Evolutionary conservation across 2,113 vertebrate species (phyloP).

Genomic region (Hemiscyllium ocellatum): DNA sequence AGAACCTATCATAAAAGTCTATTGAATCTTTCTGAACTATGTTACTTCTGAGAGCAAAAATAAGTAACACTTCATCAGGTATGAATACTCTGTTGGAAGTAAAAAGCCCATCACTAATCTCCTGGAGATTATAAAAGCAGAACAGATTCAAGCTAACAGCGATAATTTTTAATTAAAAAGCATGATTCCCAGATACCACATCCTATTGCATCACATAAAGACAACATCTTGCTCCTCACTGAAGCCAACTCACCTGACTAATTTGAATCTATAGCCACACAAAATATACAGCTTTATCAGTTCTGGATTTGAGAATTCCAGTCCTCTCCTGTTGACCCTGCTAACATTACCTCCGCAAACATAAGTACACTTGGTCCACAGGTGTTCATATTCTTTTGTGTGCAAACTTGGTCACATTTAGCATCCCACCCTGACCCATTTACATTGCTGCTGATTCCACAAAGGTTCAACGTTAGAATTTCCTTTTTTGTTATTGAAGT

Average conservation of each 20-base stretch:
- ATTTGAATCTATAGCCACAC: too few relatives aligned
- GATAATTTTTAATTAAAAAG: too few relatives aligned
- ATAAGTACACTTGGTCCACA: background rate
- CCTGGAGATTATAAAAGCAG: too few relatives aligned
- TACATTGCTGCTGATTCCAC: background rate
- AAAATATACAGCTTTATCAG: background rate
- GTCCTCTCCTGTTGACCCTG: background rate
- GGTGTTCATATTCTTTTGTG: background rate
- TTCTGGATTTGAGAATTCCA: background rate
- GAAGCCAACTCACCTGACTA: background rate
- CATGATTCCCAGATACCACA: too few relatives aligned
- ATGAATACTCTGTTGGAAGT: too few relatives aligned
- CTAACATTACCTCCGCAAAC: background rate
- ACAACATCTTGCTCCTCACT: background rate
- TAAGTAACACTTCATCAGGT: too few relatives aligned
- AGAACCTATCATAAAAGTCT: too few relatives aligned
- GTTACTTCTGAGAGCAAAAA: too few relatives aligned
- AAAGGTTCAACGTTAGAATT: background rate
- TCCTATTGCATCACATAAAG: too few relatives aligned
- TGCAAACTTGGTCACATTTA: background rate
- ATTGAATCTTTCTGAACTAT: too few relatives aligned
- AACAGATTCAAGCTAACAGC: too few relatives aligned
- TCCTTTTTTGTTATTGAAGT: background rate
- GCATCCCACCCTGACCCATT: background rate
- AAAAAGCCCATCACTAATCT: too few relatives aligned